These are phyloP conservation scores for Sebastes itinus DNA, from an alignment of 2,797 vertebrate species.

Conservation along the genomic window DNA sequence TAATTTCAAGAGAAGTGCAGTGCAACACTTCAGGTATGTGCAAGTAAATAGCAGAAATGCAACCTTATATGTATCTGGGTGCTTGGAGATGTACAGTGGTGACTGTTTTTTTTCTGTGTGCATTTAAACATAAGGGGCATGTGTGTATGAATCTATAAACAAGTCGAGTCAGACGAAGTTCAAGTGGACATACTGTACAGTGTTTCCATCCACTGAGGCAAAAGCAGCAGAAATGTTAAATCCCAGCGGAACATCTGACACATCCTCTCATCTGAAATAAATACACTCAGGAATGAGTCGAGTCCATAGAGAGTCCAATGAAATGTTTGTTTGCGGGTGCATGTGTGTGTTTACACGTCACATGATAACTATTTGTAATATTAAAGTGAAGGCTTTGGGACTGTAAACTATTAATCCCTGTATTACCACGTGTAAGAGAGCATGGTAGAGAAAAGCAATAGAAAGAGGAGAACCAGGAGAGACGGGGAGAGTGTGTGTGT, in stretches of 20 bases:
- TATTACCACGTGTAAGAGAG: neutral
- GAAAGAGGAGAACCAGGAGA: neutral
- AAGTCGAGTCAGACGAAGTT: conserved; percentile 46
- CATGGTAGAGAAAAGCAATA: neutral
- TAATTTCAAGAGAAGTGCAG: too few relatives aligned
- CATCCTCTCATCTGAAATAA: conserved; percentile 33
- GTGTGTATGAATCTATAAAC: conserved; percentile 44
- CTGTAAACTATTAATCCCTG: conserved; percentile 26
- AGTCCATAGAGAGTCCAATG: neutral
- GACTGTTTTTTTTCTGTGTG: neutral
- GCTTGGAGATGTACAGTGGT: neutral
- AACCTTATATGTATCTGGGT: neutral
- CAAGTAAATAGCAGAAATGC: neutral
- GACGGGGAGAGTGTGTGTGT: neutral
- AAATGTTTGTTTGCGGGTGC: conserved; percentile 18
- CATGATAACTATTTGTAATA: conserved; percentile 59
- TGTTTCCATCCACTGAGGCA: conserved; percentile 34
- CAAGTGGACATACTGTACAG: conserved; percentile 18
- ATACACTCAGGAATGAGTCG: neutral
- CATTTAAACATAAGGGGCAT: neutral
- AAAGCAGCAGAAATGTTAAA: conserved; percentile 57
- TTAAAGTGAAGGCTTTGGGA: conserved; percentile 41
- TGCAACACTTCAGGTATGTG: too few relatives aligned
- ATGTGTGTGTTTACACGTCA: neutral
- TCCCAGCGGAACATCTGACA: conserved; percentile 66